These are phyloP conservation scores for Riparia riparia DNA, from an alignment of 2,113 vertebrate genomes.

Conservation along the genomic window DNA sequence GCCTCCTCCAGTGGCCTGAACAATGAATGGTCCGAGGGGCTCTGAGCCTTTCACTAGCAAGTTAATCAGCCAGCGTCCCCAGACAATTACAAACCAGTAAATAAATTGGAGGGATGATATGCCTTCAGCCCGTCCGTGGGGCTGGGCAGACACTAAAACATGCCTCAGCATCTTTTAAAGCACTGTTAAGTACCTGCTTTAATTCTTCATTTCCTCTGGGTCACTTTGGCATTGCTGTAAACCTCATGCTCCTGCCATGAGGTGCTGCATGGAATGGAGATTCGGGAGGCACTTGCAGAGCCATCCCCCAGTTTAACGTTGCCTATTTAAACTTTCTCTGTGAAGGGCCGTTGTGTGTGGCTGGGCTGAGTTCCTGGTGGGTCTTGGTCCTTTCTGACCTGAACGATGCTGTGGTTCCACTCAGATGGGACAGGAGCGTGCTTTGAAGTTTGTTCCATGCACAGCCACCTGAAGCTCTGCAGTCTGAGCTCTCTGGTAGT, in stretches of 20 bases:
- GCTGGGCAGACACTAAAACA: not conserved
- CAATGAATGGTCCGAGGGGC: rapidly evolving
- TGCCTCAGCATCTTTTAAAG: not conserved
- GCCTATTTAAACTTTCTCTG: rapidly evolving
- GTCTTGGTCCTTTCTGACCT: not conserved
- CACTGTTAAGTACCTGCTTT: not conserved
- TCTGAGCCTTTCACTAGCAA: not conserved
- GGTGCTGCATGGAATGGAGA: not conserved
- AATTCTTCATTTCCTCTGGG: not conserved
- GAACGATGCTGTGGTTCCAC: rapidly evolving
- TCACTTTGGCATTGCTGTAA: not conserved
- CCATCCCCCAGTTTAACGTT: not conserved
- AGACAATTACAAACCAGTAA: not conserved
- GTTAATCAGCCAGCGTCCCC: not conserved
- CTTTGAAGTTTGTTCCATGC: not conserved
- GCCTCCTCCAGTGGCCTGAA: not conserved
- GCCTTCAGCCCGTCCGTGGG: not conserved
- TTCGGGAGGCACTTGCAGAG: not conserved
- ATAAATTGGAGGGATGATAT: not conserved
- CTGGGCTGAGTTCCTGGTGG: not conserved
- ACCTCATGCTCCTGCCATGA: not conserved
- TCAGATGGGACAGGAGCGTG: not conserved
- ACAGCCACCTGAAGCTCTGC: not conserved
- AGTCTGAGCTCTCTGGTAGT: not conserved
- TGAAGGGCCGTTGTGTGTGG: not conserved